These are phyloP conservation scores for Mandrillus leucophaeus DNA, from an alignment of 2,113 vertebrate species.

Conservation along the genomic window DNA sequence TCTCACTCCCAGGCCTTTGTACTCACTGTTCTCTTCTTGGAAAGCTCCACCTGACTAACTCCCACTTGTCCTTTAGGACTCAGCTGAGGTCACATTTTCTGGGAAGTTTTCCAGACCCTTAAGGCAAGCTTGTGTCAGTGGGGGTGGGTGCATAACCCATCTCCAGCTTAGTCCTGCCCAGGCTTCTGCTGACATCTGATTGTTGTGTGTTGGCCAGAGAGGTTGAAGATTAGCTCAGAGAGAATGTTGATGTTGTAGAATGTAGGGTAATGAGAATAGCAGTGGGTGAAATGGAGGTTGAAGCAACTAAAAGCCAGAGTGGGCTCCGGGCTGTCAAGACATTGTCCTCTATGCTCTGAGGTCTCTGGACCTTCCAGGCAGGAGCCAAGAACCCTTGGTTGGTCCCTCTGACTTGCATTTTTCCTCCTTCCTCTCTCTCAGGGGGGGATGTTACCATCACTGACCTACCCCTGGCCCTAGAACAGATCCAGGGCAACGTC, in stretches of 20 bases:
- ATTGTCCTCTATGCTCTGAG: neutral
- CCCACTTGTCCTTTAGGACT: constrained; percentile 41
- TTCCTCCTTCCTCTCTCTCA: constrained; percentile 73
- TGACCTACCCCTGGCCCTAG: constrained; percentile 88
- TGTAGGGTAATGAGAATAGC: constrained; percentile 40
- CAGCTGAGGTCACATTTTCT: constrained; percentile 45
- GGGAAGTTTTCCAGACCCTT: constrained; percentile 47
- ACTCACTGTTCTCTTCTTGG: neutral
- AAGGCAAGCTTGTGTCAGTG: neutral
- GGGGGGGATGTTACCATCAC: constrained; percentile 91
- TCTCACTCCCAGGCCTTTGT: neutral
- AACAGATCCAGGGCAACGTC: constrained; percentile 88
- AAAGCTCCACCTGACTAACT: constrained; percentile 36
- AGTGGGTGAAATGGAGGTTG: neutral
- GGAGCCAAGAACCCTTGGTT: neutral
- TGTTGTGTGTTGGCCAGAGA: constrained; percentile 37
- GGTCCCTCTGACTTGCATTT: constrained; percentile 66
- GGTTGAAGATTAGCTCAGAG: constrained; percentile 71
- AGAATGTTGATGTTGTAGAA: constrained; percentile 69
- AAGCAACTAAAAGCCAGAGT: constrained; percentile 7
- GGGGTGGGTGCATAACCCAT: neutral
- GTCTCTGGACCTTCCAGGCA: constrained; percentile 1
- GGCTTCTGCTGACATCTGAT: constrained; percentile 65
- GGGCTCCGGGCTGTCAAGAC: constrained; percentile 6
- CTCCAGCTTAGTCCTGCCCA: neutral